Evolutionary conservation across 2,113 vertebrate species (phyloP).

Genomic region (Macrotus californicus): DNA sequence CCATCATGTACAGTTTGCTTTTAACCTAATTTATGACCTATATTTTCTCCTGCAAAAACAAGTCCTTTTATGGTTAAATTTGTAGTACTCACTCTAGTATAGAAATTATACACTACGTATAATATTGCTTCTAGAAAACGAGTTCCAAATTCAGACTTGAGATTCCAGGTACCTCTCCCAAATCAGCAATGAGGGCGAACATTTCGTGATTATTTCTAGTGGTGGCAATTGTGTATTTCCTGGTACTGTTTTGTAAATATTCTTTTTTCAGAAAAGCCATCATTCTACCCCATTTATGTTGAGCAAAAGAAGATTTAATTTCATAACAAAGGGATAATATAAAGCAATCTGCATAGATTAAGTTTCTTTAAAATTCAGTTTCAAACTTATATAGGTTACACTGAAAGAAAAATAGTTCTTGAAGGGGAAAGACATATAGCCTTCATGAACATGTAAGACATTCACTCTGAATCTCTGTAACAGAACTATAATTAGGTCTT

Average conservation of each 20-base stretch:
- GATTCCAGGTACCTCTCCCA: not conserved
- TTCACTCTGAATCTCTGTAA: not conserved
- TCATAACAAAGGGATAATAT: not conserved
- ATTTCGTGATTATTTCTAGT: not conserved
- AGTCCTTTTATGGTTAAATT: not conserved
- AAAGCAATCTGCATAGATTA: not conserved
- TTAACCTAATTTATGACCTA: conserved; percentile 37
- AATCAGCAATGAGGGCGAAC: not conserved
- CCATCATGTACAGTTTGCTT: not conserved
- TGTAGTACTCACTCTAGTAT: not conserved
- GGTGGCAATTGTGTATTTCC: not conserved
- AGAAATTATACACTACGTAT: not conserved
- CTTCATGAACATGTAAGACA: not conserved
- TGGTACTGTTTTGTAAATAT: not conserved
- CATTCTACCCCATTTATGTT: not conserved
- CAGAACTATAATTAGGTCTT: conserved; percentile 45
- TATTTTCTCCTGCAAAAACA: not conserved
- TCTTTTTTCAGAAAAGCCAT: conserved; percentile 35
- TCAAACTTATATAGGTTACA: conserved; percentile 21
- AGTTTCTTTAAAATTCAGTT: not conserved
- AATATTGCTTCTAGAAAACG: not conserved
- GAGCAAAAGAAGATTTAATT: not conserved
- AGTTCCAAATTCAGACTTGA: not conserved
- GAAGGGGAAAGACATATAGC: conserved; percentile 26
- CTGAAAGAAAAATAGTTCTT: conserved; percentile 12